These are phyloP conservation scores for Oophaga sylvatica DNA, from an alignment of 2,797 vertebrate genomes.

Conservation along the genomic window DNA sequence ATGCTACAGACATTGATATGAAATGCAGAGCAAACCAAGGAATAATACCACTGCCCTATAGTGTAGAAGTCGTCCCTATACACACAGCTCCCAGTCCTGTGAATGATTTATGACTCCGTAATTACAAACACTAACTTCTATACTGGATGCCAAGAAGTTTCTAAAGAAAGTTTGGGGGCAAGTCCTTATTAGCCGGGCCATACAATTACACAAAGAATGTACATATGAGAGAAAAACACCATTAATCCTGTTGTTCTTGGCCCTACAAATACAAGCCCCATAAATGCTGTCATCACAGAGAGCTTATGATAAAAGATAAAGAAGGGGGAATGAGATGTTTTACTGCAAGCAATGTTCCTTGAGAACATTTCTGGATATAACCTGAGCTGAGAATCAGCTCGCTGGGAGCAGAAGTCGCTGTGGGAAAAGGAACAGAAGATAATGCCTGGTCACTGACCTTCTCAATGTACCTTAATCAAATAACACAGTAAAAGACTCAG, in stretches of 20 bases:
- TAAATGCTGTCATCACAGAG: constrained; percentile 73
- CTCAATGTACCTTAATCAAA: constrained; percentile 73
- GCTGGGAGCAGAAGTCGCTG: constrained; percentile 71
- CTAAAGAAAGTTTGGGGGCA: constrained; percentile 10
- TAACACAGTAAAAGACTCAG: constrained; percentile 62
- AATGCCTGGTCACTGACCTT: constrained; percentile 76
- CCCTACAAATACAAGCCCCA: constrained; percentile 73
- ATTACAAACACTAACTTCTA: background rate
- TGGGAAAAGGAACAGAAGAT: constrained; percentile 76
- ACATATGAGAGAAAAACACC: constrained; percentile 69
- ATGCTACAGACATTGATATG: background rate
- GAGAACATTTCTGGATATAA: constrained; percentile 80
- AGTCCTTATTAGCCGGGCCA: constrained; percentile 11
- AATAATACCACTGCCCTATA: background rate
- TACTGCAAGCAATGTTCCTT: constrained; percentile 73
- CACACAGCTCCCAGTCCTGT: background rate
- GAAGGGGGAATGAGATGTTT: constrained; percentile 74
- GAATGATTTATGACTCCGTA: constrained; percentile 3
- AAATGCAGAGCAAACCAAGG: background rate
- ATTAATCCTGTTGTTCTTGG: constrained; percentile 76
- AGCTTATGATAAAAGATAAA: constrained; percentile 74
- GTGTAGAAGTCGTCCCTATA: background rate
- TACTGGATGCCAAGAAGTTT: background rate
- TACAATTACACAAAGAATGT: constrained; percentile 66
- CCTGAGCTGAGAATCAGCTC: constrained; percentile 75